These are phyloP conservation scores for Coleophora flavipennella DNA, from an alignment of 2,888 invertebrate species.

Conservation along the genomic window DNA sequence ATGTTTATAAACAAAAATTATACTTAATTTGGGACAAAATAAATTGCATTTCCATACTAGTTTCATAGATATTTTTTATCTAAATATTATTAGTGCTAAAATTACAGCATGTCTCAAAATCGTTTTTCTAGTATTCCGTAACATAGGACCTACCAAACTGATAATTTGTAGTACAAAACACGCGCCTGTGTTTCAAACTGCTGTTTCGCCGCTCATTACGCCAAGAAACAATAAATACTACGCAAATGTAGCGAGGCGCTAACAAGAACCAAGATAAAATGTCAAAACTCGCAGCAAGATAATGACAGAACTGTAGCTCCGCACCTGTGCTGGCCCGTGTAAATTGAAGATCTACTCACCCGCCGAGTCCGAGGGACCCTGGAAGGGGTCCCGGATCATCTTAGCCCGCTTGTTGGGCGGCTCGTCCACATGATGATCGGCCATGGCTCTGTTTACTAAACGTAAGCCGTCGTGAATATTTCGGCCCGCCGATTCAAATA, in stretches of 20 bases:
- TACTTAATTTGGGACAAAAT: background rate
- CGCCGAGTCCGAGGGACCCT: constrained; percentile 85
- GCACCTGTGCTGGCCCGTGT: constrained; percentile 44
- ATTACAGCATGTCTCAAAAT: too few relatives aligned
- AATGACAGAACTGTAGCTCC: constrained; percentile 55
- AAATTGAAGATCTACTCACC: constrained; percentile 75
- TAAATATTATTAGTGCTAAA: too few relatives aligned
- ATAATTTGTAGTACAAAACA: constrained; percentile 1
- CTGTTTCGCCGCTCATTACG: constrained; percentile 17
- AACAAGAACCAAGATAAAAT: constrained; percentile 60
- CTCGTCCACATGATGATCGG: constrained; percentile 95
- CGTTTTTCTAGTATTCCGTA: background rate
- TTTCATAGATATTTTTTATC: background rate
- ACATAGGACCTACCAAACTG: constrained; percentile 1
- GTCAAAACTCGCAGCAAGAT: constrained; percentile 60
- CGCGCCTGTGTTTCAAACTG: constrained; percentile 4
- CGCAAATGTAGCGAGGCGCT: constrained; percentile 67
- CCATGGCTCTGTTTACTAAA: constrained; percentile 86
- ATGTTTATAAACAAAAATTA: constrained; percentile 15
- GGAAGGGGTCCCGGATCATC: constrained; percentile 87
- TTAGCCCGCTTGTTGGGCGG: constrained; percentile 97
- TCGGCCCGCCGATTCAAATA: constrained; percentile 73
- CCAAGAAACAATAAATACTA: constrained; percentile 55
- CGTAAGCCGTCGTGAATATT: constrained; percentile 76
- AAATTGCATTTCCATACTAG: background rate